Evolutionary conservation across 2,113 vertebrate species (phyloP).

Genomic region (Halichoerus grypus): DNA sequence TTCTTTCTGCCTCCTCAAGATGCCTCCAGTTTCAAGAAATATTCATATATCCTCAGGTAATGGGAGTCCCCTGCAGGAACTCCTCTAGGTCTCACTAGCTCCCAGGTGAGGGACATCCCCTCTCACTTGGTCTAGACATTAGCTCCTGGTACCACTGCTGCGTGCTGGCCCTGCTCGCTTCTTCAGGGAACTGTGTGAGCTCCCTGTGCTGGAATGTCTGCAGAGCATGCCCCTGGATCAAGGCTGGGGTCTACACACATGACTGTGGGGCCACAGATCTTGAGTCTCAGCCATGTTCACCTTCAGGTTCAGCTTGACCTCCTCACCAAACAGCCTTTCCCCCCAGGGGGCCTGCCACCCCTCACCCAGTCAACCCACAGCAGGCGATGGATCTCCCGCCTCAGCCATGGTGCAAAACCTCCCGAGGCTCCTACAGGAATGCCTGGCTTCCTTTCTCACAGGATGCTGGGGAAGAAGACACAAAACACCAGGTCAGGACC

Average conservation of each 20-base stretch:
- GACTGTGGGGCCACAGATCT: not conserved
- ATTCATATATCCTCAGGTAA: not conserved
- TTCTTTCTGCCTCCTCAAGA: not conserved
- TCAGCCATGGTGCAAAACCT: not conserved
- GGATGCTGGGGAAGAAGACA: not conserved
- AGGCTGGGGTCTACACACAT: not conserved
- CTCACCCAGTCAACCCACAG: not conserved
- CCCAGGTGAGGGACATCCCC: not conserved
- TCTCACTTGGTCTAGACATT: not conserved
- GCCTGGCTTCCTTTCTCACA: not conserved
- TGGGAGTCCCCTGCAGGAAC: not conserved
- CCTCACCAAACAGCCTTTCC: not conserved
- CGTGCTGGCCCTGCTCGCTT: not conserved
- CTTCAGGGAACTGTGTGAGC: not conserved
- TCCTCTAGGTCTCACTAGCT: not conserved
- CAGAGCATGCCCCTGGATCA: not conserved
- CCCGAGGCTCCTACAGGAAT: accelerated
- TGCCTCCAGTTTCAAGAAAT: not conserved
- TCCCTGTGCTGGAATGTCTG: not conserved
- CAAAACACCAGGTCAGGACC: not conserved
- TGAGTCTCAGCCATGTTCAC: not conserved
- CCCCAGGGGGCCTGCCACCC: too few relatives aligned
- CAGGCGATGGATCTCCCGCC: not conserved
- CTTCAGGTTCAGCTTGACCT: not conserved
- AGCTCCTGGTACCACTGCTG: not conserved